These are phyloP conservation scores for Gambusia yucatana DNA, from an alignment of 2,797 vertebrate genomes.

Conservation along the genomic window DNA sequence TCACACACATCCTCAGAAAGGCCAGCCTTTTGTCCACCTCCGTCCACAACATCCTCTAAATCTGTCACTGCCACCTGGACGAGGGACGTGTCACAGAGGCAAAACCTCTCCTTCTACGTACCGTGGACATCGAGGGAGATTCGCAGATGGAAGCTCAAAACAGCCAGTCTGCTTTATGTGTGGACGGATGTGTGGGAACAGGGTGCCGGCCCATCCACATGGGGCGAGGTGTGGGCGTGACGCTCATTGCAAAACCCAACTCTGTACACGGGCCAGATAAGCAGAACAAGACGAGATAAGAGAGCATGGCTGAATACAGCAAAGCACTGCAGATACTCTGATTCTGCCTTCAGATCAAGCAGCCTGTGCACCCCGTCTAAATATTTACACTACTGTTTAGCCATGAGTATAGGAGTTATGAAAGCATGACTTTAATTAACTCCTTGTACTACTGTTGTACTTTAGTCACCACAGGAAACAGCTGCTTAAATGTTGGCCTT, in stretches of 20 bases:
- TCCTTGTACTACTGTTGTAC: neutral
- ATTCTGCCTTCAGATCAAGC: constrained; percentile 62
- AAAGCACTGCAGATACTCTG: constrained; percentile 65
- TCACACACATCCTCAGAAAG: constrained; percentile 90
- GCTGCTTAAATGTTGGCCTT: constrained; percentile 1
- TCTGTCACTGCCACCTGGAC: constrained; percentile 94
- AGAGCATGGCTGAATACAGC: constrained; percentile 52
- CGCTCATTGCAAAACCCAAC: constrained; percentile 72
- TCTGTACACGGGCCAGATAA: constrained; percentile 82
- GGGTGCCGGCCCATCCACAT: constrained; percentile 66
- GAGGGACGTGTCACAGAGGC: constrained; percentile 65
- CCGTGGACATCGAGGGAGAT: neutral
- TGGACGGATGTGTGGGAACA: constrained; percentile 66
- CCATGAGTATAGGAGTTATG: constrained; percentile 8
- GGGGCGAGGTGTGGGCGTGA: constrained; percentile 73
- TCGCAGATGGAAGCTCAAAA: constrained; percentile 12
- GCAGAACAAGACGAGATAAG: constrained; percentile 84
- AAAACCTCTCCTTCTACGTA: constrained; percentile 52
- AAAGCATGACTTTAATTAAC: neutral
- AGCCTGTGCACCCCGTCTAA: constrained; percentile 30
- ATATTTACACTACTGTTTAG: constrained; percentile 35
- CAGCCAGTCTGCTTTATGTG: constrained; percentile 47
- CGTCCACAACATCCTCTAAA: constrained; percentile 98
- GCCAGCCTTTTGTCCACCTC: constrained; percentile 90
- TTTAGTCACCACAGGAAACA: constrained; percentile 18